Evolutionary conservation across 2,113 vertebrate species (phyloP).

Genomic region (Syrrhaptes paradoxus): DNA sequence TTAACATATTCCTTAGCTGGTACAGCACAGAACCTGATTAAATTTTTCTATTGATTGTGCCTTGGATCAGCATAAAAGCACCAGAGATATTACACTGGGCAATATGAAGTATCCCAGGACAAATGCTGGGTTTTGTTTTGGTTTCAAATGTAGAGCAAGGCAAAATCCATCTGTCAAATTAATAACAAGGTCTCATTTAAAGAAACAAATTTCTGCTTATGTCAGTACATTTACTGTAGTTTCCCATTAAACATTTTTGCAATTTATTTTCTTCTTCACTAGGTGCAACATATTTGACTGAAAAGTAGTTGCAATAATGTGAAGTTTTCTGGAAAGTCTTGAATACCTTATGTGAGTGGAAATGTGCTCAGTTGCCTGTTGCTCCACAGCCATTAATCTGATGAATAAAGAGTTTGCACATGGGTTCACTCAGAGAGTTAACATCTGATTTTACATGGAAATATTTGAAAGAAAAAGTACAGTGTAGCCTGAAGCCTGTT

Average conservation of each 20-base stretch:
- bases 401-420: slow-evolving; percentile 54
- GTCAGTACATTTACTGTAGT: not conserved
- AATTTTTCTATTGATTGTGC: not conserved
- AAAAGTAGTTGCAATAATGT: slow-evolving; percentile 58
- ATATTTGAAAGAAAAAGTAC: slow-evolving; percentile 62
- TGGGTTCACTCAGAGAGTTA: slow-evolving; percentile 68
- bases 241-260: slow-evolving; percentile 31
- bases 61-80: slow-evolving; percentile 7
- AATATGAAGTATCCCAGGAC: not conserved
- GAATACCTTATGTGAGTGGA: slow-evolving; percentile 22
- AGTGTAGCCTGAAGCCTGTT: slow-evolving; percentile 51
- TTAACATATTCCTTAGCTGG: not conserved
- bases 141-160: slow-evolving; percentile 24
- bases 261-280: slow-evolving; percentile 53
- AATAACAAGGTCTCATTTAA: slow-evolving; percentile 16
- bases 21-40: not conserved
- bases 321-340: slow-evolving; percentile 52
- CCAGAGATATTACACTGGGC: not conserved
- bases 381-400: slow-evolving; percentile 60
- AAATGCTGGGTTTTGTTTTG: not conserved
- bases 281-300: slow-evolving; percentile 56
- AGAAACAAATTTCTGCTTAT: slow-evolving; percentile 38
- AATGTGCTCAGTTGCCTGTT: slow-evolving; percentile 58
- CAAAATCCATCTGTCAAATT: slow-evolving; percentile 36
- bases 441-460: slow-evolving; percentile 71